These are phyloP conservation scores for Jacana jacana DNA, from an alignment of 2,113 vertebrate species.

Conservation along the genomic window DNA sequence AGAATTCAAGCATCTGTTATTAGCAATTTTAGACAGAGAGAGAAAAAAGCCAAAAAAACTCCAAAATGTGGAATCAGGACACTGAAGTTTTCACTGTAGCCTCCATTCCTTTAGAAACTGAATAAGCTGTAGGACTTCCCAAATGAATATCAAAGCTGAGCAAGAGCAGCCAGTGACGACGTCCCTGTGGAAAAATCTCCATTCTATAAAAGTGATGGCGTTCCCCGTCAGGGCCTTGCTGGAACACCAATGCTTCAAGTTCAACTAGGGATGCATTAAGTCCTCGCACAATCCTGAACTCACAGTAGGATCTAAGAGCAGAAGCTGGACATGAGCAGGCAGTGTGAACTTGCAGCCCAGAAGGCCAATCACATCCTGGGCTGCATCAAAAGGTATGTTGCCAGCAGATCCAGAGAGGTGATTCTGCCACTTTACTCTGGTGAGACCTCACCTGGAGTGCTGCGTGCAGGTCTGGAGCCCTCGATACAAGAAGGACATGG, in stretches of 20 bases:
- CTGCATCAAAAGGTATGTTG: too few relatives aligned
- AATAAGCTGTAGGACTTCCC: background rate
- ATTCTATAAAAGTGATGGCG: accelerated
- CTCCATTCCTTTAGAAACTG: background rate
- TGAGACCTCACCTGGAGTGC: too few relatives aligned
- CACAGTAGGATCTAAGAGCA: background rate
- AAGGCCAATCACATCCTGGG: too few relatives aligned
- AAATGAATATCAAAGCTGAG: background rate
- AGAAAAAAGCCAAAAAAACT: background rate
- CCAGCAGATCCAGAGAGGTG: too few relatives aligned
- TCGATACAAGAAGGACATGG: too few relatives aligned
- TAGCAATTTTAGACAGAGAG: background rate
- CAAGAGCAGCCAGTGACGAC: background rate
- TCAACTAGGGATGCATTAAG: background rate
- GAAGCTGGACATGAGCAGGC: too few relatives aligned
- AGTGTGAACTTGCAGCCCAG: too few relatives aligned
- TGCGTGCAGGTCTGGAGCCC: too few relatives aligned
- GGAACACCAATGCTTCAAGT: background rate
- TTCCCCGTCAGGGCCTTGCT: background rate
- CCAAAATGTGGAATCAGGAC: background rate
- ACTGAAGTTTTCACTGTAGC: background rate
- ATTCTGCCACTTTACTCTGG: too few relatives aligned
- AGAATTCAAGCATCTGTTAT: slow-evolving; percentile 63
- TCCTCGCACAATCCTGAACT: background rate
- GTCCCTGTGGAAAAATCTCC: background rate